These are phyloP conservation scores for Cinclus cinclus DNA, from an alignment of 2,113 vertebrate species.

Conservation along the genomic window DNA sequence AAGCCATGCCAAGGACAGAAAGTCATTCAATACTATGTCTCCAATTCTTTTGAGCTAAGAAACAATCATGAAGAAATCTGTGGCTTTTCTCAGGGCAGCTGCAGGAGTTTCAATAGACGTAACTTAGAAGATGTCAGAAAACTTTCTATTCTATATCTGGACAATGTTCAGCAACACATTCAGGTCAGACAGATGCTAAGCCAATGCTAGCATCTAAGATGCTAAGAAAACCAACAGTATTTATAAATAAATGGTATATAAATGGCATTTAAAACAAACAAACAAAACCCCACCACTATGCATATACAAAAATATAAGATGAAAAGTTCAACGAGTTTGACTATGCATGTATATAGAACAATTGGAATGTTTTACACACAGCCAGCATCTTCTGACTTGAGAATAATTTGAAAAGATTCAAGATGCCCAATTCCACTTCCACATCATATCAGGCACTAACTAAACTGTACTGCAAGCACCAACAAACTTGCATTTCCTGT, in stretches of 20 bases:
- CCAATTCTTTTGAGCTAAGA: not conserved
- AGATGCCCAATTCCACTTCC: conserved; percentile 16
- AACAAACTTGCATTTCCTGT: conserved; percentile 57
- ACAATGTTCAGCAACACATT: not conserved
- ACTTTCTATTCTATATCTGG: not conserved
- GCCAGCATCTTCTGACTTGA: not conserved
- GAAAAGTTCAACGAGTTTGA: not conserved
- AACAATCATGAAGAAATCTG: not conserved
- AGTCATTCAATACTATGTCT: not conserved
- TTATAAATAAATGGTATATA: not conserved
- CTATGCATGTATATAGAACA: not conserved
- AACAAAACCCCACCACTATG: not conserved
- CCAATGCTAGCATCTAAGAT: not conserved
- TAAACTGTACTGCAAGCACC: conserved; percentile 13
- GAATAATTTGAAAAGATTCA: conserved; percentile 12
- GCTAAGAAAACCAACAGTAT: not conserved
- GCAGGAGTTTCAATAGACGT: not conserved
- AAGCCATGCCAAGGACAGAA: not conserved
- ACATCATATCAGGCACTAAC: conserved; percentile 18
- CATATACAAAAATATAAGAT: not conserved
- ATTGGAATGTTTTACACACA: not conserved
- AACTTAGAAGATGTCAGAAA: not conserved
- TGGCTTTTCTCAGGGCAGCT: not conserved
- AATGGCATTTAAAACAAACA: not conserved
- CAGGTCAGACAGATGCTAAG: not conserved